Evolutionary conservation across 2,888 invertebrate genomes (phyloP), one percentile per base, ranked within the genome.

Genomic region (Calameuta idolon): DNA sequence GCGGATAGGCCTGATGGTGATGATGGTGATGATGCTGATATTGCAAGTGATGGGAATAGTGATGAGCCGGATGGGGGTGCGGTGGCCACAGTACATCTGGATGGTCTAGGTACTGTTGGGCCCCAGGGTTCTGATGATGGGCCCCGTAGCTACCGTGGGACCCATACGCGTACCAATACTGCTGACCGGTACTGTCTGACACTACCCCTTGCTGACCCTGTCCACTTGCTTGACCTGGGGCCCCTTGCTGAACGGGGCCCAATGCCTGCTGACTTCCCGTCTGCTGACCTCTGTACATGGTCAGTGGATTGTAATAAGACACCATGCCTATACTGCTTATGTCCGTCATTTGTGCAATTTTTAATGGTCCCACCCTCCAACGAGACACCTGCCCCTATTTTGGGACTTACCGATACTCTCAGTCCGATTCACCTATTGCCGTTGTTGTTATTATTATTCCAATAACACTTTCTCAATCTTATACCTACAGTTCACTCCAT

Each of bases 291-390:
- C 93, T 92, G 92, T 95, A 95, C 92, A 95, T 94, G 91, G 94
- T 93, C 88, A 94, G 92, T 91, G 95, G 93, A 92, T 94, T 94
- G 88, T 94, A 96, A 92, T 96, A 96, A 85, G 95, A 95, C 92
- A 96, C 95, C 96, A 96, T 96, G 68, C 83, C 84, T 90, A 81
- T 69, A 35, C 80, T 80, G 75, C 84, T 83, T 37, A 86, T 82
- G 31, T 89, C 86, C 76, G 87, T 84, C 85, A 86, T 88, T 23
- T 33, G 74, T 35, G 74, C 55, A 55, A 55, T 55, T 55, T 55
- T 55, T 55, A 23, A 55, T 55, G 23, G 55, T 55, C 55, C 23
- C 55, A 15, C 55, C 55, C 55, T 55, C 55, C 55, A 55, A 55
- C 55, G 55, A 55, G 55, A 55, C 55, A 55, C 55, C 23, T 23